A percentile compares a stretch with the other conserved stretches of the same genome.
Evolutionary conservation across 1,140 invertebrate species (phyloP).

Genomic region (Oedothorax gibbosus): DNA sequence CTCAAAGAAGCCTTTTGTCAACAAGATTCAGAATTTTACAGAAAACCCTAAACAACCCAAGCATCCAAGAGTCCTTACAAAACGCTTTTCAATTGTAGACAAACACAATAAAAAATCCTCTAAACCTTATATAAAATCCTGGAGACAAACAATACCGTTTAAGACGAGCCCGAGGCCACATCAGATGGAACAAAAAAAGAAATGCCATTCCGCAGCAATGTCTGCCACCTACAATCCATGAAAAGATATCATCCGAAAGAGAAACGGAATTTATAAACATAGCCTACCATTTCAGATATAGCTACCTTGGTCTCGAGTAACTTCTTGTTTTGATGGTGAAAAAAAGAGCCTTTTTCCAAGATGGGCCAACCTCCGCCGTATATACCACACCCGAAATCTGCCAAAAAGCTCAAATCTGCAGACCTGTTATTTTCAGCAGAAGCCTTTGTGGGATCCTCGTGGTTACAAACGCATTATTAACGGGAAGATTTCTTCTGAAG

Average conservation of each 20-base stretch:
- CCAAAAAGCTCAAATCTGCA: conserved; percentile 3
- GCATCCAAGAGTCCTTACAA: too few species aligned
- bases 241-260: conserved; percentile 18
- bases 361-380: conserved; percentile 14
- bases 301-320: conserved; percentile 13
- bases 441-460: conserved; percentile 11
- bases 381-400: conserved; percentile 24
- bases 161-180: neutral
- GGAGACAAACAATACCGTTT: conserved; percentile 17
- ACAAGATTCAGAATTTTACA: too few species aligned
- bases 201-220: neutral
- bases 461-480: conserved; percentile 40
- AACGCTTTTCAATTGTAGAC: too few species aligned
- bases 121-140: too few species aligned
- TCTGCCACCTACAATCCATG: neutral
- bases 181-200: neutral
- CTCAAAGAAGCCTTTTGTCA: too few species aligned
- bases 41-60: too few species aligned
- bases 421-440: conserved; percentile 39
- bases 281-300: neutral
- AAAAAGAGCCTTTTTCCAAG: neutral
- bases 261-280: conserved; percentile 29
- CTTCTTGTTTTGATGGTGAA: conserved; percentile 29
- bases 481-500: conserved; percentile 22
- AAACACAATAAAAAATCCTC: too few species aligned